Evolutionary conservation across 2,888 invertebrate species (phyloP).

Genomic region (Chrysotoxum bicinctum): DNA sequence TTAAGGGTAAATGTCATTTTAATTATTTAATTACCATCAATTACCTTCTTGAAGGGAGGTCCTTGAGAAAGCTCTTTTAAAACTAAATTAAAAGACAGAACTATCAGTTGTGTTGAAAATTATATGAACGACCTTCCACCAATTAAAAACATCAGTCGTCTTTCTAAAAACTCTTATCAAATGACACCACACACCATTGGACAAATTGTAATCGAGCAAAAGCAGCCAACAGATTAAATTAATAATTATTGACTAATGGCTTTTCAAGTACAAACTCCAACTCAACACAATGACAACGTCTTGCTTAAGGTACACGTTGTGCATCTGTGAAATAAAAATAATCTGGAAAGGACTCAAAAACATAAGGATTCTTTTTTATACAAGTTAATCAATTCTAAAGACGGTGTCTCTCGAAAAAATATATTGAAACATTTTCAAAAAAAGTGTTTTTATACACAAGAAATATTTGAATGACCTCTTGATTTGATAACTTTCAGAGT

Average conservation of each 20-base stretch:
- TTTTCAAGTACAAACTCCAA: background rate
- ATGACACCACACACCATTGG: background rate
- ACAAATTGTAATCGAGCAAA: background rate
- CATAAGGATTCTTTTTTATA: too few relatives aligned
- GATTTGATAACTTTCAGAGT: too few relatives aligned
- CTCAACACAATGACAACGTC: background rate
- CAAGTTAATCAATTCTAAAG: too few relatives aligned
- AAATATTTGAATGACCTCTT: too few relatives aligned
- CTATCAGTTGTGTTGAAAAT: too few relatives aligned
- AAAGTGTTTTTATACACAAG: too few relatives aligned
- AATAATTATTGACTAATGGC: background rate
- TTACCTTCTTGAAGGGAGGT: too few relatives aligned
- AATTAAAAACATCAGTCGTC: background rate
- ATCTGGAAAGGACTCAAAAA: too few relatives aligned
- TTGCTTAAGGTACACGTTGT: background rate
- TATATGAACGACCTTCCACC: background rate
- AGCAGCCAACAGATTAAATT: background rate
- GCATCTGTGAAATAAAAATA: background rate
- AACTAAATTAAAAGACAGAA: too few relatives aligned
- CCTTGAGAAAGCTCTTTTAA: too few relatives aligned
- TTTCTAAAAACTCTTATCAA: background rate
- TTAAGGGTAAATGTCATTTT: background rate
- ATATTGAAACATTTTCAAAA: too few relatives aligned
- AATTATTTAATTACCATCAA: background rate
- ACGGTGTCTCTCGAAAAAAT: too few relatives aligned